Conservation (phyloP, 2,888 invertebrate genomes). For the Drosophila pegasa region DNA sequence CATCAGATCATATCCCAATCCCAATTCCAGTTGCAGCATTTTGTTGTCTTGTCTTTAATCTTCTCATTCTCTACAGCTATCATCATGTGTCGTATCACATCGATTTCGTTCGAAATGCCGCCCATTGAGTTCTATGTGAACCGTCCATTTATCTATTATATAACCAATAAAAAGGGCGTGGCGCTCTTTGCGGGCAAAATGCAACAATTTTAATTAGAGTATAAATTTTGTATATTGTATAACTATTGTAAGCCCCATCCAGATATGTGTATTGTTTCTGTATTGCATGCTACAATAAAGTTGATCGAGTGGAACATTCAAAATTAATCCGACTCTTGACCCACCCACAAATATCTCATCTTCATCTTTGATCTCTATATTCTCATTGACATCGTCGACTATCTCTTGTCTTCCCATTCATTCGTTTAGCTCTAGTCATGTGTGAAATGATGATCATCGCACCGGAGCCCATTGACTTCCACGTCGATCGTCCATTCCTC, state of each 20-base stretch:
- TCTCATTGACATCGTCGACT: neutral
- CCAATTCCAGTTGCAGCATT: no score
- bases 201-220: neutral
- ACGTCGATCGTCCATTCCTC: slow-evolving; percentile 28
- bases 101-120: slow-evolving; percentile 13
- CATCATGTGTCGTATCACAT: slow-evolving; percentile 3
- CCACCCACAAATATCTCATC: no score
- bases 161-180: slow-evolving; percentile 27
- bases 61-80: slow-evolving; percentile 23
- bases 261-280: neutral
- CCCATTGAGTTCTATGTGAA: slow-evolving; percentile 47
- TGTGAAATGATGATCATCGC: slow-evolving; percentile 21
- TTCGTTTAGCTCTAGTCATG: neutral
- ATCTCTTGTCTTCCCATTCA: slow-evolving; percentile 6
- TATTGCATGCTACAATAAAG: slow-evolving; percentile 20
- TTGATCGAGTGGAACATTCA: neutral
- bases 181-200: slow-evolving; percentile 47
- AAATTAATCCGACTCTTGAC: neutral
- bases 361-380: neutral
- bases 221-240: neutral
- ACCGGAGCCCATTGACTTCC: slow-evolving; percentile 29
- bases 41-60: neutral
- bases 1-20: no score
- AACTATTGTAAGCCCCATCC: no score
- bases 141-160: slow-evolving; percentile 51